These are phyloP conservation scores for Melanotaenia duboulayi DNA, from an alignment of 2,113 vertebrate genomes.

Conservation along the genomic window DNA sequence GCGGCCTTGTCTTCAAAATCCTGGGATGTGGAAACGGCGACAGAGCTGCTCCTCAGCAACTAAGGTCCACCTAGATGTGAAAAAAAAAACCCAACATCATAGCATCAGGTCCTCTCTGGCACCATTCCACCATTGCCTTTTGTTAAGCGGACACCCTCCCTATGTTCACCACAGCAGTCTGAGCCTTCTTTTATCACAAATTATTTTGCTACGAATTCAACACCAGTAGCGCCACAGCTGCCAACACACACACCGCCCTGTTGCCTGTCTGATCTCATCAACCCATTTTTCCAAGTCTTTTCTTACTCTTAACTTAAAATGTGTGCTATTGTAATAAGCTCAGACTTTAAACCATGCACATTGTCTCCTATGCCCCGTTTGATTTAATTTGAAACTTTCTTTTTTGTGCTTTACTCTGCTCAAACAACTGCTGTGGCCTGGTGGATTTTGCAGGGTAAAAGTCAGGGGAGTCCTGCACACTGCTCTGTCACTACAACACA, in stretches of 20 bases:
- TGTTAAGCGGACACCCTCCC: slow-evolving; percentile 28
- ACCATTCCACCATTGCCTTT: slow-evolving; percentile 84
- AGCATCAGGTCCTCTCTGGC: slow-evolving; percentile 78
- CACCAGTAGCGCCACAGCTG: slow-evolving; percentile 38
- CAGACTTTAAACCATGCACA: slow-evolving; percentile 22
- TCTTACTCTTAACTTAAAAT: slow-evolving; percentile 8
- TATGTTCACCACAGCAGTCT: slow-evolving; percentile 45
- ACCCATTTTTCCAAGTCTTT: slow-evolving; percentile 1
- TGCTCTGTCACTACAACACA: slow-evolving; percentile 22
- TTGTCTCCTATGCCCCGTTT: slow-evolving; percentile 24
- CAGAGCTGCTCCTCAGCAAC: slow-evolving; percentile 98
- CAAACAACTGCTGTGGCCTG: slow-evolving; percentile 24
- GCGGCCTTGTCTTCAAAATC: slow-evolving; percentile 99
- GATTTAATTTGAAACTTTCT: slow-evolving; percentile 9
- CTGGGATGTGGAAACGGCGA: slow-evolving; percentile 98
- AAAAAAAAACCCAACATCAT: slow-evolving; percentile 36
- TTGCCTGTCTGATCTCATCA: slow-evolving; percentile 47
- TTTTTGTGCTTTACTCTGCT: neutral
- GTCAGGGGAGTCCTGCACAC: slow-evolving; percentile 22
- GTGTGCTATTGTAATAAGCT: slow-evolving; percentile 23
- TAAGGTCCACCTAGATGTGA: slow-evolving; percentile 83
- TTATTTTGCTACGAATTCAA: slow-evolving; percentile 49
- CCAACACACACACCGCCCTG: slow-evolving; percentile 48
- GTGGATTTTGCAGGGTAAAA: slow-evolving; percentile 37
- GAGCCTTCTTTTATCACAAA: slow-evolving; percentile 42